These are phyloP conservation scores for Solenodon paradoxus DNA, from an alignment of 2,113 vertebrate genomes.

Conservation along the genomic window DNA sequence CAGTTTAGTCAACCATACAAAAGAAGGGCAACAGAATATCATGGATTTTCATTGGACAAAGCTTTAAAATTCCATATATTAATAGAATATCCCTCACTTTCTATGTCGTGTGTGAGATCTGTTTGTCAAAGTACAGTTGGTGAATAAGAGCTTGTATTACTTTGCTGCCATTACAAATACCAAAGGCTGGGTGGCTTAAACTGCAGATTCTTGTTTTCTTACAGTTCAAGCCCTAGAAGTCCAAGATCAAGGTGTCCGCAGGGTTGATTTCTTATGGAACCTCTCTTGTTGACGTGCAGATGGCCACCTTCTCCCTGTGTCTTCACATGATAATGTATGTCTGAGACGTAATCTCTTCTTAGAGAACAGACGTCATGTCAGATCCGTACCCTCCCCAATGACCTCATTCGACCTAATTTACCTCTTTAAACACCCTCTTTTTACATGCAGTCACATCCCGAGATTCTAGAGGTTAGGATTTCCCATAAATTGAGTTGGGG, in stretches of 20 bases:
- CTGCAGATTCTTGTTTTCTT: neutral
- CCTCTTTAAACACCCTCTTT: neutral
- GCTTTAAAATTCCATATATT: neutral
- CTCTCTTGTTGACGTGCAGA: too few relatives aligned
- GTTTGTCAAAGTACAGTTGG: neutral
- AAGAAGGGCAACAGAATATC: neutral
- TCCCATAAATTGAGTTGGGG: neutral
- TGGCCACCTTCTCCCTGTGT: neutral
- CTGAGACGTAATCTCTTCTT: neutral
- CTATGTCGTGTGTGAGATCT: neutral
- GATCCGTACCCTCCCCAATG: neutral
- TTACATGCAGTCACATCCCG: neutral
- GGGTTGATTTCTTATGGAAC: neutral
- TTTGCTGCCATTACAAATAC: neutral
- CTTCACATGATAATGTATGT: neutral
- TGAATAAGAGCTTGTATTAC: neutral
- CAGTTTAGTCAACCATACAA: constrained; percentile 61
- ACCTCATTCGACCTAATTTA: neutral
- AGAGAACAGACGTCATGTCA: neutral
- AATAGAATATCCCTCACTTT: neutral
- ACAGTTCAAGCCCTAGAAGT: neutral
- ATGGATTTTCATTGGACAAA: neutral
- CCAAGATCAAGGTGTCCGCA: neutral
- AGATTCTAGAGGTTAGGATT: neutral
- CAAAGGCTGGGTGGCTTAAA: neutral